Conservation (phyloP, 23 tunicate genomes). For the Ciona savignyi region DNA sequence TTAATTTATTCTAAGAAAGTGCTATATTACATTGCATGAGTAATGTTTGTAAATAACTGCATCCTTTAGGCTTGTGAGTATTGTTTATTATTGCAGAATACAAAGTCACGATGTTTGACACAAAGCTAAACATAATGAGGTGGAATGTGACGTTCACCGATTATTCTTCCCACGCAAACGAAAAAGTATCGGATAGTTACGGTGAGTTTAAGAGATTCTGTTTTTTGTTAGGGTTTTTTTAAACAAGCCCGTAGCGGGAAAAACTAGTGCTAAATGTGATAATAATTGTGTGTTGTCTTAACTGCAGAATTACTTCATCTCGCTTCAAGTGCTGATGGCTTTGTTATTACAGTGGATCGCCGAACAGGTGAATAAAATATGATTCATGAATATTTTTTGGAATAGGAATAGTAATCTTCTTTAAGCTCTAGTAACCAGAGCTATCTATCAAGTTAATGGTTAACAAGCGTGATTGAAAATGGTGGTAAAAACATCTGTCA, state of each 20-base stretch:
- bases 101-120: conserved; percentile 85
- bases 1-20: neutral
- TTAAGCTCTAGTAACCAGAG: too few relatives aligned
- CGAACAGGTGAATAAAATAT: conserved; percentile 36
- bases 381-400: too few relatives aligned
- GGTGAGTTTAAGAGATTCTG: conserved; percentile 14
- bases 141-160: conserved; percentile 91
- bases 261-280: too few relatives aligned
- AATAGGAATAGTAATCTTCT: too few relatives aligned
- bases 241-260: too few relatives aligned
- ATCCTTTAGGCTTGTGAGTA: too few relatives aligned
- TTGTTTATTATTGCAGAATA: conserved; percentile 30
- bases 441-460: too few relatives aligned
- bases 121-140: conserved; percentile 58
- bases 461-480: too few relatives aligned
- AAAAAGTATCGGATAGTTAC: conserved; percentile 43
- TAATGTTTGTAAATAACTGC: neutral
- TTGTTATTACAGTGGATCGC: conserved; percentile 65
- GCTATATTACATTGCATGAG: neutral
- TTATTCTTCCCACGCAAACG: conserved; percentile 80
- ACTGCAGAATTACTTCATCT: conserved; percentile 40
- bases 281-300: neutral
- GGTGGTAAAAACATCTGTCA: too few relatives aligned
- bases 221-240: neutral
- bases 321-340: conserved; percentile 88